Base-by-base conservation (phyloP, 2,888 invertebrate species). In the Frankliniella fusca region DNA sequence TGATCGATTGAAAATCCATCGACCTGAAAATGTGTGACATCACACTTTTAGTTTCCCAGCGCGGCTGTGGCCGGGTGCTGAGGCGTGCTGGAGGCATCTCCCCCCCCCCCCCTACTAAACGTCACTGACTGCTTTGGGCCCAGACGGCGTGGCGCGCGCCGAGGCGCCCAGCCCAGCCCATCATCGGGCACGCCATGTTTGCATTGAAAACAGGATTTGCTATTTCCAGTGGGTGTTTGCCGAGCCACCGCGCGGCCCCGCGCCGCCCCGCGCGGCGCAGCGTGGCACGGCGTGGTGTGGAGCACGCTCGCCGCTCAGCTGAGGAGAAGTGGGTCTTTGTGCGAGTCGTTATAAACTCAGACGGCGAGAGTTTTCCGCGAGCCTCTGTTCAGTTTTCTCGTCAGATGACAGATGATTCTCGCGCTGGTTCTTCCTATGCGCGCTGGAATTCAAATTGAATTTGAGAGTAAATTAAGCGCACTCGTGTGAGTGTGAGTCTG, bases 151-250 rank as follows among this genome's bases (percentile, higher is more conserved):
- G 70, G 70, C 23, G 27, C 23, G 23, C 70, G 70, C 70, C 9
- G 11, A 9, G 70, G 23, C 70, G 70, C 65, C 18, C 70, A 23
- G 70, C 70, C 65, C 20, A n/a, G 70, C 23, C n/a, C 70, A 23
- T 76, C 70, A 76, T 76, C 70, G 70, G 70, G 2, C 11, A 12
- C 27, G 23, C 27, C 70, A 76, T 76, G 70, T 76, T 76, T 76
- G 70, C 70, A 76, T 11, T 76, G 70, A 76, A 76, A 76, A 76
- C 70, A 76, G 70, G 70, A 76, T 76, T 76, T 76, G 70, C 70
- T 76, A 76, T 76, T 76, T 76, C 70, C 70, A 76, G 70, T 27
- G 27, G 23, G 23, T 12, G 23, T 7, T 76, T 9, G 10, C 23
- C 12, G 27, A 12, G 12, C 12, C 12, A 12, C 70, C 70, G 8